Evolutionary conservation across 2,797 vertebrate species (phyloP).

Genomic region (Cyprinella venusta): DNA sequence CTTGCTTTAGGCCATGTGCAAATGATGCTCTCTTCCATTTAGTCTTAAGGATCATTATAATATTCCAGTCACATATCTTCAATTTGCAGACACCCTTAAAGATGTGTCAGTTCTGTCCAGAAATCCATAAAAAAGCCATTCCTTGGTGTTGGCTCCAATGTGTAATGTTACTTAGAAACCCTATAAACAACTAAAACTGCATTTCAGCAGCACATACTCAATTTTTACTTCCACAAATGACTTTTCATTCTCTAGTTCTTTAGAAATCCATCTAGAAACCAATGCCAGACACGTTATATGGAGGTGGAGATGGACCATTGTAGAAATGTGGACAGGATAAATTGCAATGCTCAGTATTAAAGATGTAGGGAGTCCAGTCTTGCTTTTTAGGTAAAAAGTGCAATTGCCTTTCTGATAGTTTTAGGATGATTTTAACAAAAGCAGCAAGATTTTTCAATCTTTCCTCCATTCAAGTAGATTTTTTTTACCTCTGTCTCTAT

Average conservation of each 20-base stretch:
- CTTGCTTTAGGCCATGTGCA: background rate
- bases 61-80: constrained; percentile 8
- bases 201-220: background rate
- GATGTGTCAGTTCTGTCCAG: background rate
- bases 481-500: too few species aligned
- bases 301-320: background rate
- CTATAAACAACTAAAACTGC: background rate
- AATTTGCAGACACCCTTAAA: background rate
- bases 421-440: background rate
- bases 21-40: background rate
- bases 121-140: background rate
- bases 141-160: background rate
- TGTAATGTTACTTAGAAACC: background rate
- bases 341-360: background rate
- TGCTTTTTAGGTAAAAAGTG: background rate
- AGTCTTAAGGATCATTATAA: background rate
- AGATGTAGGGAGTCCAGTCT: background rate
- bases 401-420: background rate
- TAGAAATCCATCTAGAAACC: background rate
- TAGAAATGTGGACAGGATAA: constrained; percentile 14
- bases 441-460: background rate
- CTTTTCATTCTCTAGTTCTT: constrained; percentile 1
- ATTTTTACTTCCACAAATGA: background rate
- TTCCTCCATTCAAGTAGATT: background rate
- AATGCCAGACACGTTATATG: background rate